These are phyloP conservation scores for Ascaphus truei DNA, from an alignment of 2,113 vertebrate species.

Conservation along the genomic window DNA sequence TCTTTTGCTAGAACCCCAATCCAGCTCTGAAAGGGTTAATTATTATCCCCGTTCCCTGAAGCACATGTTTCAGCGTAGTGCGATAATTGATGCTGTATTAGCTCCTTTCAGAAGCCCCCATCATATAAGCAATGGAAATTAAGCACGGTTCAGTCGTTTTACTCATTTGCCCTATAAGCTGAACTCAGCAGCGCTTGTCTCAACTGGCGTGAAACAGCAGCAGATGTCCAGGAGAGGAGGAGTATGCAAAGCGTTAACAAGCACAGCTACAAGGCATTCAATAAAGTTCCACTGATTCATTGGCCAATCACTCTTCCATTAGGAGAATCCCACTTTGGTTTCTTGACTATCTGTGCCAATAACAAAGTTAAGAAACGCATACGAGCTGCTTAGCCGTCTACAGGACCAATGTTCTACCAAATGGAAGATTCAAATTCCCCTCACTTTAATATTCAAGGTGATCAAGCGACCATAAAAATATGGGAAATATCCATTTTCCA, in stretches of 20 bases:
- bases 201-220: background rate
- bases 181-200: background rate
- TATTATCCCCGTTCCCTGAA: background rate
- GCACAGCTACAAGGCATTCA: background rate
- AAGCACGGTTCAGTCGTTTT: background rate
- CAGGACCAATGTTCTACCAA: no score
- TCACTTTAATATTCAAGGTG: no score
- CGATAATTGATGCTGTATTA: background rate
- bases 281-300: background rate
- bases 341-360: background rate
- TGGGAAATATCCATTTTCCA: no score
- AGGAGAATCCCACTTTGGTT: background rate
- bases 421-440: no score
- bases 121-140: background rate
- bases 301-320: background rate
- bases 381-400: no score
- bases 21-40: background rate
- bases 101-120: background rate
- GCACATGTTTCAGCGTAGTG: background rate
- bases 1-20: no score
- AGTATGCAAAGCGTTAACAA: constrained; percentile 1
- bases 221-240: background rate
- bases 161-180: background rate
- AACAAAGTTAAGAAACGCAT: background rate
- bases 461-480: no score